Base-by-base conservation (phyloP, 2,888 invertebrate genomes). In the Trachelus tabidus region DNA sequence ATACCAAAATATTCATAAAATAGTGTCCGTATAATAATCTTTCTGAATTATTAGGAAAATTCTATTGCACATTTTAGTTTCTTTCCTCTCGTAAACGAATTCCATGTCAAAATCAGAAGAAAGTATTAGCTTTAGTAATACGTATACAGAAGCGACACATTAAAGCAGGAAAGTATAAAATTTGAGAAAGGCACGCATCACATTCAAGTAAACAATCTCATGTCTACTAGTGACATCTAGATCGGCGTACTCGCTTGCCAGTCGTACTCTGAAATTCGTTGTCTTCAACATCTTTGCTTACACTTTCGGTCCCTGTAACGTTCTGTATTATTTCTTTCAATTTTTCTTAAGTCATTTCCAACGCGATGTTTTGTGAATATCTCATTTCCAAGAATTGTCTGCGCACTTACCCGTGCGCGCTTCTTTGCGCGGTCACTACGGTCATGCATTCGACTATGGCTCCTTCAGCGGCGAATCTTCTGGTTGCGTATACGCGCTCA, bases 161-260 rank as follows among this genome's bases (percentile, higher is more conserved):
- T 56, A 56, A 56, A 56, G 56, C 23, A 9, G 56, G 9, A 56
- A 56, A 56, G 23, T 56, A 56, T 23, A 56, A 56, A 56, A 56
- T 23, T 56, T 6, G 9, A 23, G 56, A 23, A 56, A 23, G 9
- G 9, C 9, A 56, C 56, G 23, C 23, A 56, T 56, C 23, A 56
- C 56, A 23, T 56, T 56, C 56, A 56, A 23, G 56, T 56, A 56
- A 56, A 56, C 56, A 56, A 56, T 23, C 9, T 56, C 56, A 23
- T 56, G 23, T 56, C 56, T 56, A 56, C 9, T 56, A 76, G 82
- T 79, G 82, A 82, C 82, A 82, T 79, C 82, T 82, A 71, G 77
- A 56, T 68, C n/a, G 34, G 76, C 80, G 73, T 81, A 73, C 78
- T 81, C 78, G 73, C 76, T 80, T 82, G 82, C 79, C 80, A 82